A percentile compares a stretch with the other conserved stretches of the same genome.
Evolutionary conservation across 1,140 invertebrate species (phyloP).

Genomic region (Drosophila rhopaloa): DNA sequence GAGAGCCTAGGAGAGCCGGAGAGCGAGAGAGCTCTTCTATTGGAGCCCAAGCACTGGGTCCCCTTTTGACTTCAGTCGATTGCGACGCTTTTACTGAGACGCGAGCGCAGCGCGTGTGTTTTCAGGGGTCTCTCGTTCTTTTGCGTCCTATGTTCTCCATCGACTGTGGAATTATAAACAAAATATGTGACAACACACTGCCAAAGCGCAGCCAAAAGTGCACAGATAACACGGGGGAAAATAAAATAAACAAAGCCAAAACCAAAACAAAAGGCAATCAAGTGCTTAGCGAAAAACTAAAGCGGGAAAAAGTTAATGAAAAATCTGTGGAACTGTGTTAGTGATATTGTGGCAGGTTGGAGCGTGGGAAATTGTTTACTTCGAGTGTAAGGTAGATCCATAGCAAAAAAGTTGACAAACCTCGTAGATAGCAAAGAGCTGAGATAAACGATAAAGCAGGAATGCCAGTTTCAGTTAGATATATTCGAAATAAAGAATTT

Average conservation of each 20-base stretch:
- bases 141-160: slow-evolving; percentile 11
- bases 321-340: slow-evolving; percentile 39
- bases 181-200: slow-evolving; percentile 56
- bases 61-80: slow-evolving; percentile 67
- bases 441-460: slow-evolving; percentile 15
- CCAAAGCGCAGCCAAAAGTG: slow-evolving; percentile 49
- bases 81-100: slow-evolving; percentile 62
- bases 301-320: slow-evolving; percentile 55
- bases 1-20: slow-evolving; percentile 1
- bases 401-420: slow-evolving; percentile 37
- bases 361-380: slow-evolving; percentile 76
- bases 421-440: slow-evolving; percentile 6
- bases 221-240: slow-evolving; percentile 9
- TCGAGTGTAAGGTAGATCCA: slow-evolving; percentile 10
- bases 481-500: not conserved
- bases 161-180: slow-evolving; percentile 21
- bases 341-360: slow-evolving; percentile 42
- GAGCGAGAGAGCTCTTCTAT: slow-evolving; percentile 23
- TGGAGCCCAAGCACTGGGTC: slow-evolving; percentile 39
- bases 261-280: slow-evolving; percentile 38
- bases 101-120: slow-evolving; percentile 40
- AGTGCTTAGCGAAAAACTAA: slow-evolving; percentile 31
- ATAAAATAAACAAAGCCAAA: slow-evolving; percentile 24
- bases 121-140: slow-evolving; percentile 17
- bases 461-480: slow-evolving; percentile 24